These are phyloP conservation scores for Eupithecia subfuscata DNA, from an alignment of 2,888 invertebrate species.

Conservation along the genomic window DNA sequence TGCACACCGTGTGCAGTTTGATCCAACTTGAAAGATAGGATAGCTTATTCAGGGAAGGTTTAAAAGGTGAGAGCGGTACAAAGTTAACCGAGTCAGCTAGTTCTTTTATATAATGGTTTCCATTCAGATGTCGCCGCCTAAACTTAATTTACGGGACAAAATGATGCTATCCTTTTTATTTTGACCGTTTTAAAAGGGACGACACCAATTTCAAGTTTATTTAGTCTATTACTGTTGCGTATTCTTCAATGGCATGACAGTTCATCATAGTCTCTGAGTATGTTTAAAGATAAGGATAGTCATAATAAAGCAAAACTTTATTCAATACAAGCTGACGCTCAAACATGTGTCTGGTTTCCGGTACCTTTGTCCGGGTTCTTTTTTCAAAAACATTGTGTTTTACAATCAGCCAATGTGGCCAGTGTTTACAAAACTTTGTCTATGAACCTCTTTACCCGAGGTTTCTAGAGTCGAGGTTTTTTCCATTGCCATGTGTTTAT, in stretches of 20 bases:
- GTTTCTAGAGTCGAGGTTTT: slow-evolving; percentile 45
- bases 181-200: too few species aligned
- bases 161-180: too few species aligned
- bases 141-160: too few species aligned
- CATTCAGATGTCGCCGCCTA: too few species aligned
- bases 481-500: slow-evolving; percentile 51
- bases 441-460: slow-evolving; percentile 44
- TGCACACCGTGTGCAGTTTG: too few species aligned
- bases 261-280: background rate
- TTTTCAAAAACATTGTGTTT: slow-evolving; percentile 47
- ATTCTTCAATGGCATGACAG: background rate
- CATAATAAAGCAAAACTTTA: background rate
- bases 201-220: too few species aligned
- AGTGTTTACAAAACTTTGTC: slow-evolving; percentile 56
- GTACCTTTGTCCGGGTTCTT: slow-evolving; percentile 43
- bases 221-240: background rate
- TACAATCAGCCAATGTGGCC: slow-evolving; percentile 12
- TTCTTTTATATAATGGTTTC: background rate
- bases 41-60: too few species aligned
- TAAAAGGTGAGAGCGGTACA: too few species aligned
- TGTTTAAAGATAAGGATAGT: background rate
- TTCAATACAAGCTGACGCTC: background rate
- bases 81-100: too few species aligned
- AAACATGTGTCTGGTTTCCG: slow-evolving; percentile 12
- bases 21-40: too few species aligned